These are phyloP conservation scores for Nothoprocta perdicaria DNA, from an alignment of 2,113 vertebrate genomes.

Conservation along the genomic window DNA sequence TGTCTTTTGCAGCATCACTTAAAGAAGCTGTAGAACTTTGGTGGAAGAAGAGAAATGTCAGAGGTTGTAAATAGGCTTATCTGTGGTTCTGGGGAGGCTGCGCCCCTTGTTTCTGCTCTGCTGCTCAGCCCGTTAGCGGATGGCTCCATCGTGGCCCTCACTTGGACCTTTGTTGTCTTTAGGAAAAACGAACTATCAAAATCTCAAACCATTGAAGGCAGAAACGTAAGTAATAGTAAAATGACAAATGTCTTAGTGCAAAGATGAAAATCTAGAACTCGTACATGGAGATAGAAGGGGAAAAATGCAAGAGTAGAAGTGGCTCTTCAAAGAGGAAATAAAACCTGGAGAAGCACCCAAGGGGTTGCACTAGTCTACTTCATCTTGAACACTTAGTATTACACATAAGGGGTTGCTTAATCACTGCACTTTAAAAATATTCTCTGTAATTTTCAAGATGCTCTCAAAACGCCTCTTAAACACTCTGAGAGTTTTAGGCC, in stretches of 20 bases:
- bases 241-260: neutral
- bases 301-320: fast-evolving
- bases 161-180: neutral
- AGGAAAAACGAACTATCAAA: neutral
- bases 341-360: neutral
- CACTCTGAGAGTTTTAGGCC: neutral
- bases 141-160: neutral
- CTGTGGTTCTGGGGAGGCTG: fast-evolving
- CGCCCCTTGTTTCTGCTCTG: fast-evolving
- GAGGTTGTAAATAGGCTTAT: fast-evolving
- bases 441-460: neutral
- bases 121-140: fast-evolving
- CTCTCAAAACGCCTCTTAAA: neutral
- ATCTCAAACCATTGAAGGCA: neutral
- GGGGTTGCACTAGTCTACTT: fast-evolving
- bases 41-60: neutral
- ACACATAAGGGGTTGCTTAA: fast-evolving
- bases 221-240: neutral
- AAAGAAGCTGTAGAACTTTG: neutral
- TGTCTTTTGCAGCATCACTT: neutral
- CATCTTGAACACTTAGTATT: fast-evolving
- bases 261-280: neutral
- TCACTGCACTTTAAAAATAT: fast-evolving
- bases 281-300: neutral
- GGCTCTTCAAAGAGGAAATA: fast-evolving